Conservation (phyloP, 2,888 invertebrate species). For the Rhingia campestris region DNA sequence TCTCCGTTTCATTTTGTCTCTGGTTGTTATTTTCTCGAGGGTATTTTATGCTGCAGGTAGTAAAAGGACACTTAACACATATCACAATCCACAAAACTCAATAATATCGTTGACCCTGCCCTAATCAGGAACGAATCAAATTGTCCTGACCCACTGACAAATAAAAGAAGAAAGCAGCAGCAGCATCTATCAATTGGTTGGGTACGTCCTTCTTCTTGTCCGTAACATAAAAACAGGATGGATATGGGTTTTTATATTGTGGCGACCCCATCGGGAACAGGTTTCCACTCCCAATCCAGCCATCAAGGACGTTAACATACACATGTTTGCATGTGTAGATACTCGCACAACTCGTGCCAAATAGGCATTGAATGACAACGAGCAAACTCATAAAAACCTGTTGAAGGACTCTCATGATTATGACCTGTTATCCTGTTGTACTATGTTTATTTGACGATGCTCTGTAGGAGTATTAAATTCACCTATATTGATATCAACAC, state of each 20-base stretch:
- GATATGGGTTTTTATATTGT: constrained; percentile 13
- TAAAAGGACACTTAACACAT: not conserved
- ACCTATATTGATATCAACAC: not conserved
- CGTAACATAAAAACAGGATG: constrained; percentile 12
- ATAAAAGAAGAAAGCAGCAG: not conserved
- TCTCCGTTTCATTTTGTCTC: constrained; percentile 5
- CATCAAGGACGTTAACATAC: constrained; percentile 31
- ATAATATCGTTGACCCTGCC: constrained; percentile 3
- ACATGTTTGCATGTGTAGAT: not conserved
- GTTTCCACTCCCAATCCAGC: not conserved
- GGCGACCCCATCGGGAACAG: constrained; percentile 3
- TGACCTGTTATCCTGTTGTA: constrained; percentile 55
- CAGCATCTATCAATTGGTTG: constrained; percentile 40
- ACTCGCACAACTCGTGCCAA: not conserved
- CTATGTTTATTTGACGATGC: constrained; percentile 41
- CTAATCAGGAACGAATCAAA: constrained; percentile 56
- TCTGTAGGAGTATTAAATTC: constrained; percentile 30
- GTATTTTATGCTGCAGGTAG: constrained; percentile 15
- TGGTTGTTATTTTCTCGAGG: constrained; percentile 13
- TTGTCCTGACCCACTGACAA: constrained; percentile 25
- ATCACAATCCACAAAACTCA: not conserved
- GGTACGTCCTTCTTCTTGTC: not conserved
- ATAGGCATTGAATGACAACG: constrained; percentile 12
- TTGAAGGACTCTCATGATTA: constrained; percentile 62
- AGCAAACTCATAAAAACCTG: constrained; percentile 64